Base-by-base conservation (phyloP, 92 coral and sea anemone species). In the Desmophyllum pertusum region DNA sequence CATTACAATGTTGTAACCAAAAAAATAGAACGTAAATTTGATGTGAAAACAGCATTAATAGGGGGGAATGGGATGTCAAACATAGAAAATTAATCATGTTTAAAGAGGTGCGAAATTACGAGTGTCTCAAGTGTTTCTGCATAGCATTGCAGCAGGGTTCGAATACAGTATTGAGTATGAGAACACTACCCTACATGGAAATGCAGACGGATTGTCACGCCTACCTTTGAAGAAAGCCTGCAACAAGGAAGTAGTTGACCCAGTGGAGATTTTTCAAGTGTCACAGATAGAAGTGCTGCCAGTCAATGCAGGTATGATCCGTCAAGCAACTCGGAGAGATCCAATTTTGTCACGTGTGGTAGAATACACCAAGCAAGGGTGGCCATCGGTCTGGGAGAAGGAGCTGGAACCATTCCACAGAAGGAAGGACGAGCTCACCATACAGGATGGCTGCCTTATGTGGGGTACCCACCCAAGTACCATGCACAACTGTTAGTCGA, bases 141-240 rank as follows among this genome's bases (percentile, higher is more conserved):
- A n/a, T n/a, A n/a, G n/a, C n/a, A n/a, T n/a, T n/a, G n/a, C n/a
- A 69, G 85, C 85, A 31, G 78, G 85, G 29, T 81, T 81, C 27
- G 78, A 81, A 11, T 81, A 81, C 69, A 50, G 62, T 19, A 81
- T 81, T 33, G 78, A 81, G 69, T 81, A 50, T 78, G 69, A 89
- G 86, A 84, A 71, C 71, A 78, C 89, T 35, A 89, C 59, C 68
- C 67, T 67, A 36, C 91, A 83, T 33, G 82, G 88, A 46, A 83
- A 82, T 14, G 88, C 91, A 17, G 88, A 87, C 36, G 91, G 91
- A 4, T 64, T 75, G 9, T 87, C 88, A 33, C 88, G 91, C 51
- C 70, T 82, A 27, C 84, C 88, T 5, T 23, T 77, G 5, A 68
- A 66, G 46, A 50, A 52, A 48, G 55, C 63, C 19, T 69, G 59